Evolutionary conservation across 2,797 vertebrate genomes (phyloP).

Genomic region (Neosilurus hyrtlii): DNA sequence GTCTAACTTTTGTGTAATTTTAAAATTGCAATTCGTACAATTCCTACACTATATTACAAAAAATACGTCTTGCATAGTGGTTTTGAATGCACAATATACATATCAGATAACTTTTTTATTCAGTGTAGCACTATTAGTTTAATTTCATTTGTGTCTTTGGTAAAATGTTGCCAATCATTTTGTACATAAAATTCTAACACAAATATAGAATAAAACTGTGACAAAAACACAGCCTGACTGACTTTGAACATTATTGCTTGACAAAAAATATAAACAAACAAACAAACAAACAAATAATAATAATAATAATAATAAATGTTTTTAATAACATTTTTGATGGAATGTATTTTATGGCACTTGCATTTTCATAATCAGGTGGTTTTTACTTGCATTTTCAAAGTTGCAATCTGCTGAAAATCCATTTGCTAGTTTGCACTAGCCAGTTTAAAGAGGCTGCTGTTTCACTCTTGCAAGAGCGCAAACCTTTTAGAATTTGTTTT

Average conservation of each 20-base stretch:
- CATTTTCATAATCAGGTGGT: too few relatives aligned
- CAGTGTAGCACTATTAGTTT: constrained; percentile 63
- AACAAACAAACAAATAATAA: too few relatives aligned
- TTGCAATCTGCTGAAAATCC: too few relatives aligned
- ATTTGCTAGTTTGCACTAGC: too few relatives aligned
- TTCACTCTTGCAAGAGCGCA: too few relatives aligned
- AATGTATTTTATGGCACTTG: background rate
- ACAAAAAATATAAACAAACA: too few relatives aligned
- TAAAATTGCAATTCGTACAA: background rate
- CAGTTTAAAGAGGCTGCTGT: too few relatives aligned
- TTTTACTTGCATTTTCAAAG: too few relatives aligned
- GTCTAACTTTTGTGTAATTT: constrained; percentile 8
- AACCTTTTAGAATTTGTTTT: too few relatives aligned
- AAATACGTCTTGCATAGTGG: constrained; percentile 21
- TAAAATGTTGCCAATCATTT: constrained; percentile 66
- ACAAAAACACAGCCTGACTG: constrained; percentile 28
- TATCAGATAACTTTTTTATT: constrained; percentile 53
- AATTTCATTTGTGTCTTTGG: constrained; percentile 57
- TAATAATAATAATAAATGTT: background rate
- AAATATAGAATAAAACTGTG: constrained; percentile 68
- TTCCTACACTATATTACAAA: constrained; percentile 14
- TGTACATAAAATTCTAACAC: constrained; percentile 78
- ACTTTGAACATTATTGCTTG: constrained; percentile 23
- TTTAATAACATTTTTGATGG: background rate
- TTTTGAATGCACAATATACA: constrained; percentile 49